Percentiles rank a stretch among this genome's conserved stretches.
Conservation (phyloP, 23 tunicate species). For the Halocynthia aurantium region DNA sequence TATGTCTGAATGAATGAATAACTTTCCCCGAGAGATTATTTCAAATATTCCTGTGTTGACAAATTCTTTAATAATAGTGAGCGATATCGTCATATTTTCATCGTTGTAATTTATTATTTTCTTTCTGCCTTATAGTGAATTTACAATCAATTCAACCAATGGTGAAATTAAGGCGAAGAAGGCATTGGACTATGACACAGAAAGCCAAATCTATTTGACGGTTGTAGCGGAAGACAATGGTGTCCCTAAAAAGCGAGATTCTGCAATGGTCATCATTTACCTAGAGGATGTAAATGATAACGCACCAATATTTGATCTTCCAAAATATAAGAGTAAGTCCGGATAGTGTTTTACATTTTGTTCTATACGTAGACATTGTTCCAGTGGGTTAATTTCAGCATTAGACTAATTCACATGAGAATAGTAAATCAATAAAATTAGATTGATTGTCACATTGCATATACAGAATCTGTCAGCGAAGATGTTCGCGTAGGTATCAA, state of each 20-base stretch:
- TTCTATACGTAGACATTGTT: too few species aligned
- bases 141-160: slow-evolving; percentile 35
- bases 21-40: too few species aligned
- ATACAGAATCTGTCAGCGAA: slow-evolving; percentile 32
- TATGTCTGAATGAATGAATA: too few species aligned
- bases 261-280: slow-evolving; percentile 43
- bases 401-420: too few species aligned
- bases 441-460: not conserved
- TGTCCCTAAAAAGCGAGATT: slow-evolving; percentile 40
- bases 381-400: too few species aligned
- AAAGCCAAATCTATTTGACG: slow-evolving; percentile 16
- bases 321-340: slow-evolving; percentile 36
- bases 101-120: not conserved
- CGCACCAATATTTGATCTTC: slow-evolving; percentile 71
- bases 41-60: too few species aligned
- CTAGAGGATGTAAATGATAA: slow-evolving; percentile 82
- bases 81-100: too few species aligned
- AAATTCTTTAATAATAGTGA: too few species aligned
- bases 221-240: slow-evolving; percentile 75
- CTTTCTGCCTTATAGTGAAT: slow-evolving; percentile 40
- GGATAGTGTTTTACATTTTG: too few species aligned
- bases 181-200: slow-evolving; percentile 50
- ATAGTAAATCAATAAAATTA: too few species aligned
- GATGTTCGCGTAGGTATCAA: slow-evolving; percentile 14
- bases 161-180: slow-evolving; percentile 50